Conservation (phyloP, 2,113 vertebrate species). For the Platichthys flesus region DNA sequence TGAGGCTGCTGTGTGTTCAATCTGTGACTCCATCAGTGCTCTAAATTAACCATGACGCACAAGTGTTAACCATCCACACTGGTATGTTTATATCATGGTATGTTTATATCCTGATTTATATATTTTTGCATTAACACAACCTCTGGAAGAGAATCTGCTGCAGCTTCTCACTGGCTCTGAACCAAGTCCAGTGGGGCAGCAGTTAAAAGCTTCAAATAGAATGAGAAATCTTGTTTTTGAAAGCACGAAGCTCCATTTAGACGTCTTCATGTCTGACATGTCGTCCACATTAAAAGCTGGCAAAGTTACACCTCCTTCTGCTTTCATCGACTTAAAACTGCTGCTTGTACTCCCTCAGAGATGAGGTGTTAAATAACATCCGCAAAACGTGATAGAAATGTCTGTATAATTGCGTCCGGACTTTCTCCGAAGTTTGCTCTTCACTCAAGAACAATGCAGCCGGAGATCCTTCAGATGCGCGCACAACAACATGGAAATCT, state of each 20-base stretch:
- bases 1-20: conserved; percentile 12
- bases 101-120: conserved; percentile 7
- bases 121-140: not conserved
- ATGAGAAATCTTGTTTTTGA: conserved; percentile 22
- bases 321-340: not conserved
- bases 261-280: not conserved
- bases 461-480: no score
- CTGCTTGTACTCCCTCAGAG: not conserved
- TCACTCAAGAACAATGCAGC: no score
- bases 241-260: conserved; percentile 28
- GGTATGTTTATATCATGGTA: not conserved
- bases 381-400: not conserved
- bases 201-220: conserved; percentile 29
- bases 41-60: not conserved
- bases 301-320: conserved; percentile 2
- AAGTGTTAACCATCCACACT: not conserved
- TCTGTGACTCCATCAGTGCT: not conserved
- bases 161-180: not conserved
- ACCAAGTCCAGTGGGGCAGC: not conserved
- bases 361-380: not conserved
- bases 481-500: no score
- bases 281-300: not conserved
- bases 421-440: no score
- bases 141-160: not conserved
- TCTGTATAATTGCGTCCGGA: no score